phyloP scores from a whole-genome alignment of 2,797 vertebrate species.

The Falco columbarius region DNA sequence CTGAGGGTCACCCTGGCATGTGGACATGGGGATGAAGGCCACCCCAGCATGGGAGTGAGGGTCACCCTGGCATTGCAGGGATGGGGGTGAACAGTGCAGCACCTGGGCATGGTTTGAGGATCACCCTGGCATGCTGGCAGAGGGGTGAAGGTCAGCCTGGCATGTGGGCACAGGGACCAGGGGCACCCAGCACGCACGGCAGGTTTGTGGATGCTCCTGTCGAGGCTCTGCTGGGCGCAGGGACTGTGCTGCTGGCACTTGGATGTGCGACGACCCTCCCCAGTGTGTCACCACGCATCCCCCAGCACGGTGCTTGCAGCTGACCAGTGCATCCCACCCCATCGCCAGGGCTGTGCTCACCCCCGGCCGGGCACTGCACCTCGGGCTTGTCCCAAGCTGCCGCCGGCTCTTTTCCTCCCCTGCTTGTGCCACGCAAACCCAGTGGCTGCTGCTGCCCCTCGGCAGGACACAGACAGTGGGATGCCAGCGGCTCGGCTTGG shows the following conservation, averaged over 20 bases:
- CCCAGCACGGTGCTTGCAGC: not conserved
- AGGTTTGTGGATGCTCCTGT: no score
- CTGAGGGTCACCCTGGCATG: not conserved
- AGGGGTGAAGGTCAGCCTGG: not conserved
- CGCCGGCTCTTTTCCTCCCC: not conserved
- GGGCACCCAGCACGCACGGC: not conserved
- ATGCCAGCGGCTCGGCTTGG: not conserved
- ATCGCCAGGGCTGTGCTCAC: accelerated
- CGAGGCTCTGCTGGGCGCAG: not conserved
- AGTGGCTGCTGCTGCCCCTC: not conserved
- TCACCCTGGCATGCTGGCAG: no score
- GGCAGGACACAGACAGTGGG: accelerated
- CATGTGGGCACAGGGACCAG: not conserved
- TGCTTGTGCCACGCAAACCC: not conserved
- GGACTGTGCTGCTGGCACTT: not conserved
- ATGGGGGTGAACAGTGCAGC: no score
- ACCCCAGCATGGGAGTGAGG: not conserved
- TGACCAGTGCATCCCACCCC: not conserved
- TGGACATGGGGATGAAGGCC: no score
- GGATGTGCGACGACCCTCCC: not conserved
- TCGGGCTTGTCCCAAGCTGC: not conserved
- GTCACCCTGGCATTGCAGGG: no score
- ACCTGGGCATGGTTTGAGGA: no score
- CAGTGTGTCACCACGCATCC: not conserved
- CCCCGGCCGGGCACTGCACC: not conserved